Base-by-base conservation (phyloP, 2,888 invertebrate species). In the Acanthacorydalis orientalis region DNA sequence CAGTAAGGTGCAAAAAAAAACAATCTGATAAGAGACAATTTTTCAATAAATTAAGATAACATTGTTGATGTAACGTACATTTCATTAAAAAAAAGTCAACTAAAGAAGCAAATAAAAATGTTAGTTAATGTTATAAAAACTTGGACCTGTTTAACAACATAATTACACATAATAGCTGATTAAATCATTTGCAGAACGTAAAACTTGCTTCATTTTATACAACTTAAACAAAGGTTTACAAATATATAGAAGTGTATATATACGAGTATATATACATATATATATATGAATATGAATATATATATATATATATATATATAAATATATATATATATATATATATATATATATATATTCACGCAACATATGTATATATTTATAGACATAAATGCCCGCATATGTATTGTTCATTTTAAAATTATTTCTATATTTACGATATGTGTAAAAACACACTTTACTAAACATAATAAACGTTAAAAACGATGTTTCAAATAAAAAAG, bases 281-380 rank as follows among this genome's bases (percentile, higher is more conserved):
- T n/a, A n/a, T n/a, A 35, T 35, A 35, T 35, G 12, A n/a, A 35
- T 35, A 35, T 35, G 12, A n/a, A 38, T 38, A 10, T 38, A 38
- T 38, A 38, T 38, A 38, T 38, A 38, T 38, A 38, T 38, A 38
- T 38, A 38, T 38, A 38, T 38, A 38, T 38, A 38, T 38, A 38
- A 11, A 38, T 38, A 38, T 38, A 38, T 38, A 38, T 38, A 38
- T 38, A 38, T 38, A 38, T 38, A 38, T 38, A 38, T 38, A 38
- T 38, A 38, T 38, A 38, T 38, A 38, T 38, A 38, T 38, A n/a
- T n/a, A n/a, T n/a, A n/a, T n/a, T n/a, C n/a, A n/a, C n/a, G n/a
- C n/a, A n/a, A n/a, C n/a, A n/a, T n/a, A 38, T 38, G 14, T 38
- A 38, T 7, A 7, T 38, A 38, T 38, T 14, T 38, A 38, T 38